Base-by-base conservation (phyloP, 2,888 invertebrate species). In the Troides oblongomaculatus region DNA sequence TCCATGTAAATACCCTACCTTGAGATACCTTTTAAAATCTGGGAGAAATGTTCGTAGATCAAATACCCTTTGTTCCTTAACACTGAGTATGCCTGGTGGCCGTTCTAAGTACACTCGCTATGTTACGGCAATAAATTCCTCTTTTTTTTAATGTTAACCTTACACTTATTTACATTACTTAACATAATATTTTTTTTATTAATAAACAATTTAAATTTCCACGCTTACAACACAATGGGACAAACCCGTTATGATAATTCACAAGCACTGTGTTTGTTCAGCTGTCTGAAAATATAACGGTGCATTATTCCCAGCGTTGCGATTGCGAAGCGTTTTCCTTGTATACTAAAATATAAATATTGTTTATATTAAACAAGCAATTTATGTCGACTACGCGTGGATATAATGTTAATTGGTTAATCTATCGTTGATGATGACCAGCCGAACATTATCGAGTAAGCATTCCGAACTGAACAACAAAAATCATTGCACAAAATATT, bases 271-370 rank as follows among this genome's bases (percentile, higher is more conserved):
- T 65, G 39, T 69, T 69, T 64, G 60, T 43, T n/a, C 69, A 69
- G 64, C 64, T 65, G 62, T 57, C 61, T 57, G 64, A 30, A 69
- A 62, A 65, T 64, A 62, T 25, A 69, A 62, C 67, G 43, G 39
- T 39, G 25, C 59, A 43, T 57, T 46, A 43, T 65, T 65, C 7
- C 65, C 46, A 23, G 60, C 50, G 25, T 12, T 43, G 43, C 25
- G 30, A 18, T 59, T 10, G 23, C 17, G 18, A 14, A 50, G 43
- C 36, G 36, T 66, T 66, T 66, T 66, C 66, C 60, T 60, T 60
- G 60, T 60, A 30, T 21, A 60, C 36, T 58, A 14, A 60, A 23
- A 65, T 59, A 25, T 25, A 46, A 59, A 65, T 65, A 65, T 65
- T 39, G 21, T 21, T 21, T 10, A 43, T 25, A 12, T 43, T 43